Conservation (phyloP, 2,888 invertebrate genomes). For the Platycheirus albimanus region DNA sequence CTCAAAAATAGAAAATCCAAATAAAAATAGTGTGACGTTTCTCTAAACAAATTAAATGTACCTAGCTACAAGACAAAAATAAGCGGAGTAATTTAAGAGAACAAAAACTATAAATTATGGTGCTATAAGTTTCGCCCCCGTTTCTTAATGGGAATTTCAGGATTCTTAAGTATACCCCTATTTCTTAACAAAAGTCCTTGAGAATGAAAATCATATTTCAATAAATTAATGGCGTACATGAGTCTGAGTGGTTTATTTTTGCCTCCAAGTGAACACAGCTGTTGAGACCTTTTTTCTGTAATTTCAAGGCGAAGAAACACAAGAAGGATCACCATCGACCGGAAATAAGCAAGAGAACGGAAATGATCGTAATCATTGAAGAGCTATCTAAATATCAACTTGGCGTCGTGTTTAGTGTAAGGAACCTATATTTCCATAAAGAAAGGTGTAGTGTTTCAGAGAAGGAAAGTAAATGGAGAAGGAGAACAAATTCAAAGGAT, state of each 20-base stretch:
- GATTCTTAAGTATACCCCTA: neutral
- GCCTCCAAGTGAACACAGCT: slow-evolving; percentile 15
- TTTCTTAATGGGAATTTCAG: too few relatives aligned
- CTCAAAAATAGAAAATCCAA: slow-evolving; percentile 3
- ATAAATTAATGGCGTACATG: slow-evolving; percentile 6
- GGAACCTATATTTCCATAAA: neutral
- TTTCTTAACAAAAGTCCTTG: neutral
- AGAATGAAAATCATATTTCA: too few relatives aligned
- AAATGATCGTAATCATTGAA: slow-evolving; percentile 20
- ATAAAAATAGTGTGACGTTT: neutral
- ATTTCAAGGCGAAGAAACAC: neutral
- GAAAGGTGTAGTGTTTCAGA: neutral
- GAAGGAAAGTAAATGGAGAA: neutral
- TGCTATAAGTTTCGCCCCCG: too few relatives aligned
- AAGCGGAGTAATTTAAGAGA: too few relatives aligned
- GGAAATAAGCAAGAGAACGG: slow-evolving; percentile 29
- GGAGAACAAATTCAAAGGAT: too few relatives aligned
- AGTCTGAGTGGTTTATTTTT: slow-evolving; percentile 11
- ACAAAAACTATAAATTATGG: too few relatives aligned
- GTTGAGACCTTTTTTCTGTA: slow-evolving; percentile 18
- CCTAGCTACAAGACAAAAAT: neutral
- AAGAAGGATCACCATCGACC: slow-evolving; percentile 7
- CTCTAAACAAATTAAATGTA: too few relatives aligned
- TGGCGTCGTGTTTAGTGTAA: neutral
- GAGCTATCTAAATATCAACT: slow-evolving; percentile 2